phyloP scores from a whole-genome alignment of 1,140 invertebrate species.

The Zaprionus inermis region DNA sequence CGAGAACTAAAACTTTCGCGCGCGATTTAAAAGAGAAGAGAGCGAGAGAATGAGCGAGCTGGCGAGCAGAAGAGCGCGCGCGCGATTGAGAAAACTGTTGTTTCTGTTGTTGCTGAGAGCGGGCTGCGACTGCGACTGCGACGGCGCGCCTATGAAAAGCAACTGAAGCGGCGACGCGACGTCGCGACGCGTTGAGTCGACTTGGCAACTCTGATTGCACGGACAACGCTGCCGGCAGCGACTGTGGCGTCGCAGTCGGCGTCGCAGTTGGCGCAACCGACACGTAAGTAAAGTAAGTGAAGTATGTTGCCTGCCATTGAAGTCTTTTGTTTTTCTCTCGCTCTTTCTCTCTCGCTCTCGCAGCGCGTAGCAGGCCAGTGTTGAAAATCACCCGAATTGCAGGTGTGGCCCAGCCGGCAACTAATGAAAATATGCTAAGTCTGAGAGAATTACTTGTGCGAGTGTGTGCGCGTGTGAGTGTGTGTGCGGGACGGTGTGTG shows the following conservation, averaged over 20 bases:
- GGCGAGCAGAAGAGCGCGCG: not conserved
- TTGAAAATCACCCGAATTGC: slow-evolving; percentile 34
- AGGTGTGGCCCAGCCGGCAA: slow-evolving; percentile 44
- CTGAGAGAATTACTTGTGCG: not conserved
- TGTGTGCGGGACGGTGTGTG: not conserved
- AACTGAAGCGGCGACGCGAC: slow-evolving; percentile 47
- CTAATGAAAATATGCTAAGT: slow-evolving; percentile 33
- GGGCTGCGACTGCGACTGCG: slow-evolving; percentile 56
- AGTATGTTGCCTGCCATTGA: slow-evolving; percentile 60
- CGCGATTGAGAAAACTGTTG: slow-evolving; percentile 15
- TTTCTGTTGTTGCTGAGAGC: slow-evolving; percentile 30
- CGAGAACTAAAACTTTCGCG: slow-evolving; percentile 36
- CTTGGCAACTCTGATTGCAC: slow-evolving; percentile 32
- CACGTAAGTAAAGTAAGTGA: slow-evolving; percentile 55
- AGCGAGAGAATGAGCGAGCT: not conserved
- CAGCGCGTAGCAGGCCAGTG: slow-evolving; percentile 17
- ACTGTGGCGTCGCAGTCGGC: slow-evolving; percentile 17
- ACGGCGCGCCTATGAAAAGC: slow-evolving; percentile 65
- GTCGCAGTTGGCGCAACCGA: slow-evolving; percentile 35
- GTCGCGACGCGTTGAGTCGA: not conserved
- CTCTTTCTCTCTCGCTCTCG: not conserved
- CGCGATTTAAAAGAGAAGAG: slow-evolving; percentile 22
- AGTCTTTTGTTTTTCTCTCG: slow-evolving; percentile 60
- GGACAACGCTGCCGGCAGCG: not conserved
- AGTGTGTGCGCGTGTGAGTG: not conserved